phyloP scores from a whole-genome alignment of 2,113 vertebrate genomes.

The Lycaon pictus region DNA sequence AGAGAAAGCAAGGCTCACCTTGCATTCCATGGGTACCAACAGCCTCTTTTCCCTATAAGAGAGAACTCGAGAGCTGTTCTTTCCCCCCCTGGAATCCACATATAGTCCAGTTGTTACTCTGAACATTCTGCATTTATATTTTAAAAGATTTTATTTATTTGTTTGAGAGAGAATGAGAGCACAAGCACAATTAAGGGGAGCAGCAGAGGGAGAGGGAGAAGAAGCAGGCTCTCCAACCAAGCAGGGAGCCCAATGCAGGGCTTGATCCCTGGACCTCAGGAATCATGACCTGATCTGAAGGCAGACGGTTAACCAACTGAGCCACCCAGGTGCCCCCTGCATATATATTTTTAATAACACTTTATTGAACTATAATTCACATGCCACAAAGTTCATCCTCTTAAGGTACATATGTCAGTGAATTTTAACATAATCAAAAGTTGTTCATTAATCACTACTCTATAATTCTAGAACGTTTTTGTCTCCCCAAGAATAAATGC shows the following conservation, averaged over 20 bases:
- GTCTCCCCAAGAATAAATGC: not conserved
- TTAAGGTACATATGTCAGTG: not conserved
- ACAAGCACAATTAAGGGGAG: no score
- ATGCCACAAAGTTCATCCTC: not conserved
- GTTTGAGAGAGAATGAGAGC: no score
- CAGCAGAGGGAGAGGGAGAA: no score
- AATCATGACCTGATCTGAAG: no score
- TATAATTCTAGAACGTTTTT: constrained; percentile 23
- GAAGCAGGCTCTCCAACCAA: no score
- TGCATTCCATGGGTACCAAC: not conserved
- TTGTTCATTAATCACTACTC: not conserved
- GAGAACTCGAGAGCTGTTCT: not conserved
- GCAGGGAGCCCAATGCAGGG: no score
- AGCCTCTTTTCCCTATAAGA: not conserved
- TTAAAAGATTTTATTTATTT: not conserved
- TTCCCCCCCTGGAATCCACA: not conserved
- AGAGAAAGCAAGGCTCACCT: not conserved
- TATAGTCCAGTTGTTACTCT: not conserved
- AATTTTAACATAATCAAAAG: not conserved
- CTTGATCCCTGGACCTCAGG: no score
- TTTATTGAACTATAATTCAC: not conserved
- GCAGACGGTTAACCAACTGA: no score
- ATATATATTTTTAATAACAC: not conserved
- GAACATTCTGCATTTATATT: not conserved
- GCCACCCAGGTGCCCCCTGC: no score